phyloP scores from a whole-genome alignment of 2,113 vertebrate species.

The Aleadryas rufinucha region DNA sequence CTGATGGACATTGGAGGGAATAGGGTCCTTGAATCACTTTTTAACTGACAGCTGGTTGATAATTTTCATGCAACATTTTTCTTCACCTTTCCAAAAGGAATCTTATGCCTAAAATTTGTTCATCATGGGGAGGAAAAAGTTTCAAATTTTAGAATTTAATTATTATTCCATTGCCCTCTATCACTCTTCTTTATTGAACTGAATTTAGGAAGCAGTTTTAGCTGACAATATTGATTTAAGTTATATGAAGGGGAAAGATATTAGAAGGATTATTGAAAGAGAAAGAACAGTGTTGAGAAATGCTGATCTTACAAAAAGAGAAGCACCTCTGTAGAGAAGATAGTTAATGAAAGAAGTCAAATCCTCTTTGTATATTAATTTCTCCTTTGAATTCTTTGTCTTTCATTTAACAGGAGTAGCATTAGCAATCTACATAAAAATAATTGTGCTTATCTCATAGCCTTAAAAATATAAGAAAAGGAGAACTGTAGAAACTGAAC shows the following conservation, averaged over 20 bases:
- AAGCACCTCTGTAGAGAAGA: not conserved
- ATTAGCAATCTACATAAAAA: not conserved
- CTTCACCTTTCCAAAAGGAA: not conserved
- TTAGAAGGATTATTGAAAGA: not conserved
- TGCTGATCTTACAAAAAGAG: not conserved
- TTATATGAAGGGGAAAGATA: not conserved
- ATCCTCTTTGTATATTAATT: not conserved
- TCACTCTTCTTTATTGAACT: not conserved
- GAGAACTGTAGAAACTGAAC: not conserved
- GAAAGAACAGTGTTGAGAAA: not conserved
- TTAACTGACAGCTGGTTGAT: not conserved
- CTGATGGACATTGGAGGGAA: accelerated
- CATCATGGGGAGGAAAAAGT: not conserved
- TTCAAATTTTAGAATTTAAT: not conserved
- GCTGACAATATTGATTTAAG: not conserved
- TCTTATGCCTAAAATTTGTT: not conserved
- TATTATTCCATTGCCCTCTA: not conserved
- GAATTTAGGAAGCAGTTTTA: not conserved
- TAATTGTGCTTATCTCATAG: not conserved
- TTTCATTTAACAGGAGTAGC: not conserved
- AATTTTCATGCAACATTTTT: not conserved
- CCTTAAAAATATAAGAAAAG: not conserved
- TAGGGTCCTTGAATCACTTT: not conserved
- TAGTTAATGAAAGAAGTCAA: not conserved
- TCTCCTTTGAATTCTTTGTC: not conserved